These are phyloP conservation scores for Lasioglossum leucozonium DNA, from an alignment of 2,888 invertebrate species.

Conservation along the genomic window DNA sequence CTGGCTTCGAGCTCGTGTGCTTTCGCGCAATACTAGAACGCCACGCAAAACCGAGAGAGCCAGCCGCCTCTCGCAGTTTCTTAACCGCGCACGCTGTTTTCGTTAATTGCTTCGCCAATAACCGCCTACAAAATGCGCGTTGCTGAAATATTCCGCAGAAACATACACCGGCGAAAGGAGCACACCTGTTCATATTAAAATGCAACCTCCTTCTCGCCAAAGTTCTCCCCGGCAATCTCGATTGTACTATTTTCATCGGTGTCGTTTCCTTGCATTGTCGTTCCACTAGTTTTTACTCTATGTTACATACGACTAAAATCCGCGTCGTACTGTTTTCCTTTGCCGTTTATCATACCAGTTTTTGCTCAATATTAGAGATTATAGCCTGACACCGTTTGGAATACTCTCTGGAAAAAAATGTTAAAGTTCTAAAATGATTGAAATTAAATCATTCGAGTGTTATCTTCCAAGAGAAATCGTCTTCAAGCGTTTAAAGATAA, in stretches of 20 bases:
- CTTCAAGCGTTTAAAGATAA: background rate
- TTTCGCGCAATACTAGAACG: background rate
- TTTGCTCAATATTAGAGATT: background rate
- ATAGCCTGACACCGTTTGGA: background rate
- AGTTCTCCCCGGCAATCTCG: background rate
- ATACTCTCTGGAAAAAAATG: background rate
- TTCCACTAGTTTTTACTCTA: background rate
- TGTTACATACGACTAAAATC: background rate
- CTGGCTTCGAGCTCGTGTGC: background rate
- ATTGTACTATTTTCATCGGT: background rate
- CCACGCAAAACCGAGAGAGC: background rate
- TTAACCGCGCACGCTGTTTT: slow-evolving; percentile 1
- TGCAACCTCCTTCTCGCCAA: background rate
- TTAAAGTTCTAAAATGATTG: no score
- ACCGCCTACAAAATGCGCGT: background rate
- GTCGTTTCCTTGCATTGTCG: background rate
- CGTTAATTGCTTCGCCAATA: background rate
- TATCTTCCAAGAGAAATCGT: background rate
- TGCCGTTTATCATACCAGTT: background rate
- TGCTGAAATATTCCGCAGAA: background rate
- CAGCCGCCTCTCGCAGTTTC: background rate
- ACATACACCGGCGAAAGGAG: slow-evolving; percentile 1
- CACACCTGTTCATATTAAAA: background rate
- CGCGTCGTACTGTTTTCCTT: background rate
- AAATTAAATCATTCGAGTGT: background rate